Evolutionary conservation across 1,140 invertebrate genomes (phyloP).

Genomic region (Zaprionus inermis): DNA sequence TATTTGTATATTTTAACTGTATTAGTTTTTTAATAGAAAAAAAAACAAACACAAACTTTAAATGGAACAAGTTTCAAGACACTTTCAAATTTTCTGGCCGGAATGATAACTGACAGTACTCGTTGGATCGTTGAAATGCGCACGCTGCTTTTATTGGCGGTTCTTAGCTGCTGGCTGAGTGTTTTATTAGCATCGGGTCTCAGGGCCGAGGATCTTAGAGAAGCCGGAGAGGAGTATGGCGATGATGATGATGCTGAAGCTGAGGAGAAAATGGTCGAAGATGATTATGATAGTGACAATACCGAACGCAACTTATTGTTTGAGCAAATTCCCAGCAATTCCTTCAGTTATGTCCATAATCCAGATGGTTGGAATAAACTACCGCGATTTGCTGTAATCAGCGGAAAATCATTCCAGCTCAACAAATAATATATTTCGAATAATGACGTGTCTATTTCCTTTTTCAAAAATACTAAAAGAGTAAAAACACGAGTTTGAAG

Average conservation of each 20-base stretch:
- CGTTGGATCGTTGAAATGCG: conserved; percentile 49
- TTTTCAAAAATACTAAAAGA: not conserved
- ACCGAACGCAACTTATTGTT: not conserved
- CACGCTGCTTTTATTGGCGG: conserved; percentile 8
- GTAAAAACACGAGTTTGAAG: not conserved
- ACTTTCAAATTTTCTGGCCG: conserved; percentile 20
- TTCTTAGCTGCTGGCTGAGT: conserved; percentile 28
- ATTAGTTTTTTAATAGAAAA: not conserved
- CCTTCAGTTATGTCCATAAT: conserved; percentile 35
- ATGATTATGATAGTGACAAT: conserved; percentile 24
- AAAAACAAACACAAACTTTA: not conserved
- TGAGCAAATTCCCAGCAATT: conserved; percentile 22
- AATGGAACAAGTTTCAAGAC: not conserved
- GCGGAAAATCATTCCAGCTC: not conserved
- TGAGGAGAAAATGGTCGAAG: not conserved
- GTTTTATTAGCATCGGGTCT: not conserved
- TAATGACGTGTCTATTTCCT: conserved; percentile 14
- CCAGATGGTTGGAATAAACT: conserved; percentile 15
- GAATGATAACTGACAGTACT: conserved; percentile 33
- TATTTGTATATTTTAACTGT: not conserved
- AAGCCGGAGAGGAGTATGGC: not conserved
- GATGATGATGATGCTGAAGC: not conserved
- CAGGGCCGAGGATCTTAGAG: not conserved
- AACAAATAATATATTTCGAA: not conserved
- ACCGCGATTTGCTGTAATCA: conserved; percentile 55